phyloP scores from a whole-genome alignment of 37 sponge, comb jelly and placozoan genomes.

The Aplysina aerophoba region DNA sequence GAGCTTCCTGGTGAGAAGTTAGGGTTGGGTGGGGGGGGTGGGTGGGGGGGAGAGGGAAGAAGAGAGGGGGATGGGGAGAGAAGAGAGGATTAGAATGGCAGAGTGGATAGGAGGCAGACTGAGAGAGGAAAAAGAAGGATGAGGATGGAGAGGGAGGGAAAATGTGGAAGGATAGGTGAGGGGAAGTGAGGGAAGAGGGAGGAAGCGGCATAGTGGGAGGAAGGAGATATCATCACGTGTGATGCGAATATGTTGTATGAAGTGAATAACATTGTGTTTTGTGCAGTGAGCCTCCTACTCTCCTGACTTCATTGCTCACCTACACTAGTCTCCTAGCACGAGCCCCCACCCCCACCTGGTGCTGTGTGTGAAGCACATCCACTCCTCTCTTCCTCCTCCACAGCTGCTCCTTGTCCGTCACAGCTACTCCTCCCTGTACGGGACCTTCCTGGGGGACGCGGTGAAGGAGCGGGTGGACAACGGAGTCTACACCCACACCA shows the following conservation, averaged over 20 bases:
- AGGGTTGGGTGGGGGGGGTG: too few species aligned
- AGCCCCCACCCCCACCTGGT: neutral
- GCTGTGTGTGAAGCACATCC: slow-evolving; percentile 2
- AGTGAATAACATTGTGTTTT: neutral
- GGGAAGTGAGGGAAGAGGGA: too few species aligned
- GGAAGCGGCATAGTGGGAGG: too few species aligned
- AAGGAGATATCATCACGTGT: too few species aligned
- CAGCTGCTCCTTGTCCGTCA: slow-evolving; percentile 82
- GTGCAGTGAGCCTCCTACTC: neutral
- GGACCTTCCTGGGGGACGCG: slow-evolving; percentile 83
- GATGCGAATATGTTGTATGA: too few species aligned
- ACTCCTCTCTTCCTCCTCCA: neutral
- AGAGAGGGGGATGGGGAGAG: too few species aligned
- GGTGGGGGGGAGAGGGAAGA: too few species aligned
- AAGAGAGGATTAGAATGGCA: too few species aligned
- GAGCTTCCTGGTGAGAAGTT: slow-evolving; percentile 62
- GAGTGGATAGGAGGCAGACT: too few species aligned
- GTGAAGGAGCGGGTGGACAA: slow-evolving; percentile 68
- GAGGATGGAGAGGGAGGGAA: neutral
- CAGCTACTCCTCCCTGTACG: slow-evolving; percentile 78
- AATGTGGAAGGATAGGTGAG: too few species aligned
- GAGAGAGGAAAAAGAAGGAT: too few species aligned
- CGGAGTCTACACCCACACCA: slow-evolving; percentile 55
- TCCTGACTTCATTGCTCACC: neutral
- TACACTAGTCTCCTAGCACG: too few species aligned